A percentile compares a stretch with the other conserved stretches of the same genome.
Evolutionary conservation across 2,113 vertebrate species (phyloP).

Genomic region (Odocoileus hemionus): DNA sequence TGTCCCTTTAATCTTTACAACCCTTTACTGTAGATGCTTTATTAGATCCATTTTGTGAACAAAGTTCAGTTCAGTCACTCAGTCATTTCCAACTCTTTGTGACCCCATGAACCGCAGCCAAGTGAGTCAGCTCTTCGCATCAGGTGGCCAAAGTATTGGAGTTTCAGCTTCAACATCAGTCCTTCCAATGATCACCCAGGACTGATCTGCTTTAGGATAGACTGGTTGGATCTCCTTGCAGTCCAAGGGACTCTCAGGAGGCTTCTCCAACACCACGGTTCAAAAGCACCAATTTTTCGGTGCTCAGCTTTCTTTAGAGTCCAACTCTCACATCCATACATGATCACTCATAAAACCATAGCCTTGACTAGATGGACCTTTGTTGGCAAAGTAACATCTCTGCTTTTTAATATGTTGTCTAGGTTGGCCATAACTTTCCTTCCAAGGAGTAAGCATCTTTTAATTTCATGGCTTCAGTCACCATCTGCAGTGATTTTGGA

Average conservation of each 20-base stretch:
- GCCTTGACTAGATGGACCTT: rapidly evolving
- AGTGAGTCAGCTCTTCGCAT: background rate
- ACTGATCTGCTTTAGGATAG: too few relatives aligned
- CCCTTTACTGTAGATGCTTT: background rate
- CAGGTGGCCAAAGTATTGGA: background rate
- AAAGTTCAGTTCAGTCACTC: background rate
- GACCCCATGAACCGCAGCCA: rapidly evolving
- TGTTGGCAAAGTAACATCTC: background rate
- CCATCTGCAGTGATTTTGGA: background rate
- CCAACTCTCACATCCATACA: background rate
- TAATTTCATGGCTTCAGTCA: background rate
- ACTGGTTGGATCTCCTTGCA: background rate
- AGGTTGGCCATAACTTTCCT: background rate
- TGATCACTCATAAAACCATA: background rate
- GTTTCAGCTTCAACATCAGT: background rate
- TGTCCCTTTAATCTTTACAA: background rate
- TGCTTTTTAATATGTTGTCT: background rate
- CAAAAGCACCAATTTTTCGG: background rate
- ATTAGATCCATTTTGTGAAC: background rate
- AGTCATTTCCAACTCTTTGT: background rate
- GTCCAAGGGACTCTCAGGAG: background rate
- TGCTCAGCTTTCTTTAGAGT: background rate
- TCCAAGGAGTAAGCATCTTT: background rate
- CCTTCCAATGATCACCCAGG: background rate
- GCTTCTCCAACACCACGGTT: background rate